Conservation (phyloP, 2,797 vertebrate genomes). For the Ctenopoma multispine region DNA sequence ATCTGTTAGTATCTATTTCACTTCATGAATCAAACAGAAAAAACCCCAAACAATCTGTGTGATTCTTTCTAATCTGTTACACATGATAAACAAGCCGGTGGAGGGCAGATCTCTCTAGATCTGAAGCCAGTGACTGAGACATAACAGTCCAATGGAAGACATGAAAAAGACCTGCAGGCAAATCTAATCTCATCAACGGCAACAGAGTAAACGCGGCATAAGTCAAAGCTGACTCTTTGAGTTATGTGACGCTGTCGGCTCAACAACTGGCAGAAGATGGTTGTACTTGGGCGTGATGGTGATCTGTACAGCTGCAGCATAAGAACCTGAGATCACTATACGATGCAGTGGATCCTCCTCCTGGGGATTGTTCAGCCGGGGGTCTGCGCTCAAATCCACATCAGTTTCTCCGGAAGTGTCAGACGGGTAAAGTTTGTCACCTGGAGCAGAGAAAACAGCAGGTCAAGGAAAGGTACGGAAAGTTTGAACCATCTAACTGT, state of each 20-base stretch:
- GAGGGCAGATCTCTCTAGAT: no score
- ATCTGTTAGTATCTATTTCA: neutral
- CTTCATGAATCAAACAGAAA: no score
- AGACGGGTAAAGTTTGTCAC: conserved; percentile 70
- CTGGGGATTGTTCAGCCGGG: conserved; percentile 25
- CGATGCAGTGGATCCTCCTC: conserved; percentile 66
- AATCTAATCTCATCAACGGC: no score
- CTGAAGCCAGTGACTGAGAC: no score
- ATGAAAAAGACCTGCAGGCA: no score
- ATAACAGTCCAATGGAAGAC: no score
- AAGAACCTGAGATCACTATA: conserved; percentile 45
- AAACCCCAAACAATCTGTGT: no score
- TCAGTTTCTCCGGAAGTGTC: conserved; percentile 20
- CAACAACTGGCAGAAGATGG: conserved; percentile 69
- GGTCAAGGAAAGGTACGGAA: neutral
- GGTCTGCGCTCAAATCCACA: conserved; percentile 1
- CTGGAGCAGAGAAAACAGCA: conserved; percentile 44
- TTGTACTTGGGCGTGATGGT: conserved; percentile 77
- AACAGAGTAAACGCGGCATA: neutral
- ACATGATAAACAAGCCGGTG: no score
- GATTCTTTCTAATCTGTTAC: no score
- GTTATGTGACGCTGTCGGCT: neutral
- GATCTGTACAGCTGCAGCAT: conserved; percentile 55
- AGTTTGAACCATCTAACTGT: no score
- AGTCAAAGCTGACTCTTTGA: conserved; percentile 63